Evolutionary conservation across 2,113 vertebrate genomes (phyloP).

Genomic region (Saiga tatarica): DNA sequence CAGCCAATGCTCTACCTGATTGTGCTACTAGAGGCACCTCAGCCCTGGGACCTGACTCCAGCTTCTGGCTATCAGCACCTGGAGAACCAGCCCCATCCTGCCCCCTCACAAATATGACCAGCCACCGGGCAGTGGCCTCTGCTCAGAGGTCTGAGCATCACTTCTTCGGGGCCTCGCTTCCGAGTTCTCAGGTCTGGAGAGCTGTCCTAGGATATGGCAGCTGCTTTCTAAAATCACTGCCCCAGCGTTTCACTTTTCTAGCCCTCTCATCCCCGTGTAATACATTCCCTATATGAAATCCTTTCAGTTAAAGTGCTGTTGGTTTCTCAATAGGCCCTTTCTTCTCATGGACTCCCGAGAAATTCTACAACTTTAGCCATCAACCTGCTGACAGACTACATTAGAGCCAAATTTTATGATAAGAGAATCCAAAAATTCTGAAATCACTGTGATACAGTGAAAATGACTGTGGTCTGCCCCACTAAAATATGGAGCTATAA

Average conservation of each 20-base stretch:
- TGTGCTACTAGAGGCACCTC: background rate
- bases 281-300: background rate
- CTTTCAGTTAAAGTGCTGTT: background rate
- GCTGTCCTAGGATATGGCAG: background rate
- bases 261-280: background rate
- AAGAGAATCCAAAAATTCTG: too few relatives aligned
- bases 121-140: background rate
- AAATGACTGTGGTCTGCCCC: too few relatives aligned
- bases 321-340: background rate
- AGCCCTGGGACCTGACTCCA: background rate
- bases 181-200: background rate
- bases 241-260: background rate
- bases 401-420: too few relatives aligned
- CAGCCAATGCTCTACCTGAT: too few relatives aligned
- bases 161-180: accelerated
- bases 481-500: too few relatives aligned
- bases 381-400: too few relatives aligned
- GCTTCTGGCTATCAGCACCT: accelerated
- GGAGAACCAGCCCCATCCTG: background rate
- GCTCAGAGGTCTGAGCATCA: accelerated
- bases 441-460: too few relatives aligned
- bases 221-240: background rate
- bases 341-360: background rate
- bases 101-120: background rate
- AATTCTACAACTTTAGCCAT: too few relatives aligned